These are phyloP conservation scores for Agelastica alni DNA, from an alignment of 2,888 invertebrate species.

Conservation along the genomic window DNA sequence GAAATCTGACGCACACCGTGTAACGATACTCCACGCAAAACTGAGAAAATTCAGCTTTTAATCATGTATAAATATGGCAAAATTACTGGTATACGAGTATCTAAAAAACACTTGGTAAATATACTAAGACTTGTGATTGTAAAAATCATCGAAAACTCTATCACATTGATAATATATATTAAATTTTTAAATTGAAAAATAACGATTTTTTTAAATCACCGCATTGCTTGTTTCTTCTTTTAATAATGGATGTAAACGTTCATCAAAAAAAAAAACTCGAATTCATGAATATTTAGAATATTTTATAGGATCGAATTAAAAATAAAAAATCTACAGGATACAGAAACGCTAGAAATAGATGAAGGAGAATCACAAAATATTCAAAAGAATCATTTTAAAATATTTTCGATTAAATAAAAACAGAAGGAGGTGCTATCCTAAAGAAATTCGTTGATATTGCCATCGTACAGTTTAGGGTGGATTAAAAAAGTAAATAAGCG, in stretches of 20 bases:
- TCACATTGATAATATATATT: conserved; percentile 61
- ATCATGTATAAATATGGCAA: conserved; percentile 56
- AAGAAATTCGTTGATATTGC: no score
- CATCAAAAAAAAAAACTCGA: not conserved
- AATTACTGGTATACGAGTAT: conserved; percentile 59
- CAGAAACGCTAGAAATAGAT: no score
- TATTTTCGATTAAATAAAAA: no score
- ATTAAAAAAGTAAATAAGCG: no score
- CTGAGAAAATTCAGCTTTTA: conserved; percentile 46
- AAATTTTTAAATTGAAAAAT: conserved; percentile 43
- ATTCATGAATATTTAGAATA: conserved; percentile 1
- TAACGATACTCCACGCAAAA: conserved; percentile 46
- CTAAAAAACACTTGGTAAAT: conserved; percentile 60
- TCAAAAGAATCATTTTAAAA: no score
- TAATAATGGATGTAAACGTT: conserved; percentile 11
- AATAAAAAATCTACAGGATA: no score
- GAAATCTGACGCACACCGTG: conserved; percentile 17
- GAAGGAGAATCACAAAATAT: no score
- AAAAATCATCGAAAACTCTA: conserved; percentile 72
- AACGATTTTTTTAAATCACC: conserved; percentile 33
- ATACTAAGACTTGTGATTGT: conserved; percentile 64
- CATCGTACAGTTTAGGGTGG: no score
- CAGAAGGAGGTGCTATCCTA: no score
- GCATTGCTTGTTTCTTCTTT: conserved; percentile 34
- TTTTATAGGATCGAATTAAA: no score